These are phyloP conservation scores for Stenopsyche tienmushanensis DNA, from an alignment of 1,140 invertebrate species.

Conservation along the genomic window DNA sequence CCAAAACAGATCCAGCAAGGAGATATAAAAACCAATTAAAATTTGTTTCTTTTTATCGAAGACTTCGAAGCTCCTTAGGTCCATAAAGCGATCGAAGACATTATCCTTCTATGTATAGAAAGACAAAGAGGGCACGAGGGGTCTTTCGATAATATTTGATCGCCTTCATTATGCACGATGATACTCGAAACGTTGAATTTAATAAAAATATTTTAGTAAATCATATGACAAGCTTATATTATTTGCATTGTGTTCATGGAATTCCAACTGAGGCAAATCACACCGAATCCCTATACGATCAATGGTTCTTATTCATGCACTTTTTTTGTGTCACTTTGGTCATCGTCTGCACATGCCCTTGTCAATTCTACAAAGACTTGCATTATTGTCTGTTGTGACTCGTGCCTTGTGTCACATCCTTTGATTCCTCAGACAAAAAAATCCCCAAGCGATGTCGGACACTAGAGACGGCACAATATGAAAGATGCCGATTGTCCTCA, in stretches of 20 bases:
- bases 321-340: constrained; percentile 3
- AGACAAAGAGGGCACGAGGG: background rate
- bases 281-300: no score
- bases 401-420: constrained; percentile 3
- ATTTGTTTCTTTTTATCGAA: constrained; percentile 11
- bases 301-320: constrained; percentile 1
- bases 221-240: no score
- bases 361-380: background rate
- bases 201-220: no score
- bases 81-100: background rate
- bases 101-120: background rate
- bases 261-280: no score
- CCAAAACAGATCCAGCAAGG: constrained; percentile 12
- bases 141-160: no score
- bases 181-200: background rate
- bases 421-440: background rate
- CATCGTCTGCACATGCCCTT: background rate
- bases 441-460: no score
- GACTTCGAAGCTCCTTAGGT: background rate
- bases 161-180: background rate
- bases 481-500: no score
- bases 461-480: no score
- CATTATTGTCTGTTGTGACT: constrained; percentile 19
- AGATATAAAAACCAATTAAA: constrained; percentile 30
- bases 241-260: no score